Evolutionary conservation across 64 coral and sea anemone genomes (phyloP), one percentile per base, ranked within the genome.

Genomic region (Pachyseris speciosa): DNA sequence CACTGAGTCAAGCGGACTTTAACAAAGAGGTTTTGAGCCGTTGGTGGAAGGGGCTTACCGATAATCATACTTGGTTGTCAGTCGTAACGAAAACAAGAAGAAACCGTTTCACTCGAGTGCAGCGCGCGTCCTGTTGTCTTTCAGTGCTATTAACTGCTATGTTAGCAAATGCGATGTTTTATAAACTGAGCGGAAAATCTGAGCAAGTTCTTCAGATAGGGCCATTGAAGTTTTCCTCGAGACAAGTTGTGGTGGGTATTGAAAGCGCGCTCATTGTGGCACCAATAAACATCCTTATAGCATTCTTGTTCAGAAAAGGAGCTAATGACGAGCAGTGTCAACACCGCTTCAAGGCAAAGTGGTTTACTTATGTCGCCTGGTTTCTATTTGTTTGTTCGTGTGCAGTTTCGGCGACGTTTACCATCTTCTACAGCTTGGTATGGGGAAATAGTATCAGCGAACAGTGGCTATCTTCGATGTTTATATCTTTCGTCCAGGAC

Each of bases 381-480:
- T 13, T 96, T 5, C 66, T 96, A 2, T 86, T 80, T 49, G 27
- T 96, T 37, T 34, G 92, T 27, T 64, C 86, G 28, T 51, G 92
- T 30, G 61, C 60, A 22, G 81, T 85, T 19, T 96, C 95, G 0
- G 86, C 95, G 3, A 69, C 69, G 9, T 71, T 96, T 48, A 90
- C 91, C 0, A 89, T 96, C 37, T 87, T 89, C 16, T 97, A 97
- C 50, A 97, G 95, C 59, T 73, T 97, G 50, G 39, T 88, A 8
- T 97, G 95, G 95, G 90, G 91, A 8, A 97, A 86, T 37, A 80
- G 64, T 1, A 86, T 97, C 64, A 83, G 86, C 2, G 85, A 97
- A 20, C 86, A 93, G n/a, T 97, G 95, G 95, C 86, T 97, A 6
- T 93, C 95, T 10, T 97, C 95, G 3, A 97, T 97, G 91, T 65